Conservation (phyloP, 2,888 invertebrate genomes). For the Brassicogethes aeneus region DNA sequence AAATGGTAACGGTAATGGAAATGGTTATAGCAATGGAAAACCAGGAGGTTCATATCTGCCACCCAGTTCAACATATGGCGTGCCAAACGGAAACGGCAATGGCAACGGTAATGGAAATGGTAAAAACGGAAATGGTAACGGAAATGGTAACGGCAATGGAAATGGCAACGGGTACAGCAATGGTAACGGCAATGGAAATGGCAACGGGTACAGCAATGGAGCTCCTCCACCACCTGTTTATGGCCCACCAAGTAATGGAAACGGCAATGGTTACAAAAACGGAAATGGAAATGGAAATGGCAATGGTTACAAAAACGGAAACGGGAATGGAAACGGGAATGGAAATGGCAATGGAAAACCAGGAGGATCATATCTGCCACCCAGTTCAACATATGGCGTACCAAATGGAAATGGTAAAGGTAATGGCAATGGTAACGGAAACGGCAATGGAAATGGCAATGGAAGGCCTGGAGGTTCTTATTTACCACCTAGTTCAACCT, state of each 20-base stretch:
- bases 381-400: constrained; percentile 17
- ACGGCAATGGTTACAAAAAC: constrained; percentile 20
- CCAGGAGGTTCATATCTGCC: constrained; percentile 7
- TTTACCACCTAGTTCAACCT: constrained; percentile 15
- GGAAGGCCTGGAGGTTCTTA: constrained; percentile 14
- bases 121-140: constrained; percentile 17
- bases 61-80: constrained; percentile 14
- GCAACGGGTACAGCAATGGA: constrained; percentile 24
- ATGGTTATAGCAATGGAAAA: constrained; percentile 16
- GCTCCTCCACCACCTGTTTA: constrained; percentile 19
- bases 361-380: constrained; percentile 6
- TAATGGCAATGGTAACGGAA: constrained; percentile 30
- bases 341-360: constrained; percentile 23
- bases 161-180: constrained; percentile 25
- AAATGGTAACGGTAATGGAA: constrained; percentile 16
- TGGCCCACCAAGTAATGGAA: constrained; percentile 25
- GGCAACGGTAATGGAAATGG: constrained; percentile 19
- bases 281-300: constrained; percentile 23
- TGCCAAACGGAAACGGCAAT: constrained; percentile 19
- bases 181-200: constrained; percentile 20
- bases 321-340: constrained; percentile 23
- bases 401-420: constrained; percentile 15
- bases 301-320: constrained; percentile 20
- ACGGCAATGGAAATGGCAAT: constrained; percentile 28
- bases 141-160: constrained; percentile 21